A percentile compares a stretch with the other conserved stretches of the same genome.
Evolutionary conservation across 2,113 vertebrate species (phyloP).

Genomic region (Nematolebias whitei): DNA sequence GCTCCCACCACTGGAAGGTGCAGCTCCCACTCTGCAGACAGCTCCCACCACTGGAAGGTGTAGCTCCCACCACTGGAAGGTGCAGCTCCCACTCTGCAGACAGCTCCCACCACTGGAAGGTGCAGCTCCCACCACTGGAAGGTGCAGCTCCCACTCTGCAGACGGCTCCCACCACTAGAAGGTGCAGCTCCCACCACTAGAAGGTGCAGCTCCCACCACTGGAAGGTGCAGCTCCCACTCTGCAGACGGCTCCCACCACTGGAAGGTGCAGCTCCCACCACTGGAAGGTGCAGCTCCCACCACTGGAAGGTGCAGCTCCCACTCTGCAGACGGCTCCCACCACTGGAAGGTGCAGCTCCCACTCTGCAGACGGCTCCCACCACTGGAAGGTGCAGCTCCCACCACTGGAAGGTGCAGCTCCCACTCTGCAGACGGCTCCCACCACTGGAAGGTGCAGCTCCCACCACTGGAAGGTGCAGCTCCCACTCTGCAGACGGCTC

Average conservation of each 20-base stretch:
- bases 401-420: conserved; percentile 59
- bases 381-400: conserved; percentile 61
- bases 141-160: conserved; percentile 38
- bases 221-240: conserved; percentile 44
- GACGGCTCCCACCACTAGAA: conserved; percentile 63
- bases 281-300: too few species aligned
- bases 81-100: conserved; percentile 42
- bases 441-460: conserved; percentile 62
- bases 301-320: too few species aligned
- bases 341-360: conserved; percentile 62
- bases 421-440: conserved; percentile 47
- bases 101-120: conserved; percentile 63
- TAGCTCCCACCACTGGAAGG: conserved; percentile 57
- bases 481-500: conserved; percentile 45
- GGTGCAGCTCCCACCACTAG: conserved; percentile 59
- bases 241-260: conserved; percentile 55
- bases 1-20: conserved; percentile 59
- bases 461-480: conserved; percentile 58
- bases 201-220: too few species aligned
- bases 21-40: conserved; percentile 46
- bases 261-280: conserved; percentile 62
- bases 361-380: conserved; percentile 47
- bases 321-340: conserved; percentile 47
- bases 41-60: conserved; percentile 63
- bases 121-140: conserved; percentile 59